These are phyloP conservation scores for Drosophila sproati DNA, from an alignment of 1,140 invertebrate genomes.

Conservation along the genomic window DNA sequence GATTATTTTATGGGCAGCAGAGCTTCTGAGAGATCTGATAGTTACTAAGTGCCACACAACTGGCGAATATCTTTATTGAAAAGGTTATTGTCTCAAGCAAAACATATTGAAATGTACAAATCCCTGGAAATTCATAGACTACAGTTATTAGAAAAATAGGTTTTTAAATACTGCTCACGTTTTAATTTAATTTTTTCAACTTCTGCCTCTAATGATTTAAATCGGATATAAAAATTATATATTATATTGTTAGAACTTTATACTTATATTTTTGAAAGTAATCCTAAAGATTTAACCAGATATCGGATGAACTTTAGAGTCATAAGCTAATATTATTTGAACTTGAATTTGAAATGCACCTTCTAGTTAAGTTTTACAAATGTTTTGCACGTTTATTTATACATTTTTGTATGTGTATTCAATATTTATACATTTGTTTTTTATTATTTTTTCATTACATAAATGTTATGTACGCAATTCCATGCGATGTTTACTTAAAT, in stretches of 20 bases:
- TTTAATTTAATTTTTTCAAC: no score
- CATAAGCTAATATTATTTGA: neutral
- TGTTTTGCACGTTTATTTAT: constrained; percentile 57
- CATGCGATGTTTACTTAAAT: constrained; percentile 1
- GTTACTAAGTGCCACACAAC: neutral
- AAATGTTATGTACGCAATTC: constrained; percentile 30
- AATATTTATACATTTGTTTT: constrained; percentile 40
- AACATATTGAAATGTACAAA: neutral
- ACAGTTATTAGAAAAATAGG: no score
- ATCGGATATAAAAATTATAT: no score
- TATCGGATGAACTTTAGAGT: no score
- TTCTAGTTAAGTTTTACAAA: constrained; percentile 16
- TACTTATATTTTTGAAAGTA: no score
- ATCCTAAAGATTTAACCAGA: no score
- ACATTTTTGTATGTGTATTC: constrained; percentile 23
- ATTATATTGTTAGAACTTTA: no score
- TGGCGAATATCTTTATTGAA: neutral
- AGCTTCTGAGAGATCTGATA: neutral
- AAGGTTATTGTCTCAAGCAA: neutral
- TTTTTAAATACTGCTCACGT: no score
- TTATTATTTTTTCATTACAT: constrained; percentile 47
- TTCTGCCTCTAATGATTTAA: no score
- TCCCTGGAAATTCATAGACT: no score
- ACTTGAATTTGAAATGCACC: constrained; percentile 19
- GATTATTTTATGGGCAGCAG: neutral